Base-by-base conservation (phyloP, 2,797 vertebrate species). In the Sphaeramia orbicularis region DNA sequence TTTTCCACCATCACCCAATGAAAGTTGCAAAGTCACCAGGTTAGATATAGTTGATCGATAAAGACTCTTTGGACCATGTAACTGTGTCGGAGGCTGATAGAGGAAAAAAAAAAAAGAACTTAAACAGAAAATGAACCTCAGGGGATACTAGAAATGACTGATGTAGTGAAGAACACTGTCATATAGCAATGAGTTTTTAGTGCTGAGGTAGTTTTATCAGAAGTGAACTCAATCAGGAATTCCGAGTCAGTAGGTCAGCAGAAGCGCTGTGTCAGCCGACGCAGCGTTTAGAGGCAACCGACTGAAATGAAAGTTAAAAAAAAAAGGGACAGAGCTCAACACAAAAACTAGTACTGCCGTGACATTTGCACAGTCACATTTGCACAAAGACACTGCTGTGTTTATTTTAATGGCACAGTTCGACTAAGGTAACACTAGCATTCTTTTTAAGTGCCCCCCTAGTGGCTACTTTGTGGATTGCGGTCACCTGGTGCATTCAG, bases 211-310 rank as follows among this genome's bases (percentile, higher is more conserved):
- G 51, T 52, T 60, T 69, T 24, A 53, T 61, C 47, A 44, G 43
- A 38, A 27, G 21, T 58, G n/a, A 44, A 76, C 47, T 75, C 48
- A 55, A 55, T 71, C 27, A 65, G 43, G n/a, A 45, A 49, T 47
- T 37, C 40, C 52, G 60, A 44, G 24, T 44, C 41, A 35, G 53
- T 24, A 54, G 48, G n/a, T 69, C 55, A 45, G 50, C 52, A 55
- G 24, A 53, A 66, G 57, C 36, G 19, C 45, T 35, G 54, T 16
- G 53, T 68, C 71, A 65, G 51, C 54, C 71, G 57, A 60, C 50
- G 12, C 65, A 16, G 14, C 1, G 4, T 36, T 35, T n/a, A n/a
- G 40, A 43, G 12, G 24, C 45, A 13, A 24, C 16, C 58, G 35
- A 65, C 72, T 59, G 62, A 43, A 75, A 53, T 60, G 37, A 27